Evolutionary conservation across 2,797 vertebrate genomes (phyloP), one percentile per base, ranked within the genome.

Genomic region (Syngnathus rostellatus): DNA sequence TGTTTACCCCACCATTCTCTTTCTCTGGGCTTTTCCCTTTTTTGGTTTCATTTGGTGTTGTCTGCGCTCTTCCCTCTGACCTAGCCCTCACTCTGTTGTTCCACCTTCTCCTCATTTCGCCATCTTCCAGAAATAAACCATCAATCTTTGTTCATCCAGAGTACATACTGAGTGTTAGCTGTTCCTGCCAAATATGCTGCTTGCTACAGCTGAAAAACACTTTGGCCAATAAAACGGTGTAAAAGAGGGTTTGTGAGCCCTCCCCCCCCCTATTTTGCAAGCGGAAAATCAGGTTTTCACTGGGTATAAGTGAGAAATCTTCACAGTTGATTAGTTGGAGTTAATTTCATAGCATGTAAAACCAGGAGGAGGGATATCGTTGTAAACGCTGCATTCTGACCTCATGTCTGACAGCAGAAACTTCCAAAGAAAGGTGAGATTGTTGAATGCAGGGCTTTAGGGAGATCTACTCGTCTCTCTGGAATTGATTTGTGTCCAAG

Each of bases 281-380:
- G 10, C 25, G 21, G 5, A 41, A 25, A 23, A 45, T 54, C 39
- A 38, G 9, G 6, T 55, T 66, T 14, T 53, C 41, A 54, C 23
- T 59, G 51, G 62, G 65, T 65, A 66, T 21, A 65, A 41, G n/a
- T 63, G n/a, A 62, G 46, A 62, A 48, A 55, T 51, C 41, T 55
- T 23, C 60, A 48, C 60, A 74, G 76, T 77, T 83, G 75, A 81
- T 85, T 79, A 57, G 14, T 2, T 37, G 25, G 31, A 40, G 78
- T 88, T 82, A 12, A 84, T 83, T 84, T 86, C 74, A 85, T 9
- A 39, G 68, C 74, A 69, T 41, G 77, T 85, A 75, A 87, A 87
- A 81, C 6, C 77, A 73, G 78, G 69, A 75, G 70, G 77, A 74
- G 77, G 19, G n/a, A 50, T 21, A n/a, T 73, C 9, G 61, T 72